Percentiles rank a stretch among this genome's conserved stretches.
phyloP scores from a whole-genome alignment of 2,888 invertebrate species.

The Apeira syringaria region DNA sequence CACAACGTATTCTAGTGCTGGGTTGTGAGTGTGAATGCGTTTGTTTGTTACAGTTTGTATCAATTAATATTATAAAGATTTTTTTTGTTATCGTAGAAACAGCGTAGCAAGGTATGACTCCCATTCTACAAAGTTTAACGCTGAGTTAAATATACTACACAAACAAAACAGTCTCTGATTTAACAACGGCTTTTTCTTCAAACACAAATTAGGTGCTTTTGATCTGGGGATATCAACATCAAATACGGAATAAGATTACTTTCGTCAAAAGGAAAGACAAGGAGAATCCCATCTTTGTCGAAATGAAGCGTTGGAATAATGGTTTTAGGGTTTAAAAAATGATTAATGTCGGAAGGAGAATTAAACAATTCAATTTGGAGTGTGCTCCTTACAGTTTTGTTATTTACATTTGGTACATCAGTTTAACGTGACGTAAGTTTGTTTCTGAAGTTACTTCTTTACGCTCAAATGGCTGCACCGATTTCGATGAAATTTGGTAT shows the following conservation, averaged over 20 bases:
- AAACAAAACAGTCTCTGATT: conserved; percentile 21
- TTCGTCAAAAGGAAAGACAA: conserved; percentile 18
- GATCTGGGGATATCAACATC: conserved; percentile 16
- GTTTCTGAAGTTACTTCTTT: too few species aligned
- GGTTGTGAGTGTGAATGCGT: too few species aligned
- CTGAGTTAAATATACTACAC: neutral
- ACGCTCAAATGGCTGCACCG: too few species aligned
- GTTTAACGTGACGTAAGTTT: too few species aligned
- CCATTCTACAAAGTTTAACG: neutral
- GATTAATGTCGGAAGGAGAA: conserved; percentile 4
- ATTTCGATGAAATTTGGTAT: too few species aligned
- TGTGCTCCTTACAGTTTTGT: too few species aligned
- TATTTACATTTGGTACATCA: too few species aligned
- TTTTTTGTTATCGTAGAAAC: too few species aligned
- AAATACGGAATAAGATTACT: conserved; percentile 14
- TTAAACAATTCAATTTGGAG: neutral
- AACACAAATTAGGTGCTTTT: conserved; percentile 28
- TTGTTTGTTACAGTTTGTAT: too few species aligned
- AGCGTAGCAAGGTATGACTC: too few species aligned
- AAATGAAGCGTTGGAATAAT: conserved; percentile 15
- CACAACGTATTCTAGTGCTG: too few species aligned
- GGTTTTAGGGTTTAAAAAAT: conserved; percentile 8
- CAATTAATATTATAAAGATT: too few species aligned
- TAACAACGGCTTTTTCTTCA: conserved; percentile 14
- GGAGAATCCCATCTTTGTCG: conserved; percentile 16